These are phyloP conservation scores for Creontiades dilutus DNA, from an alignment of 2,888 invertebrate species.

Conservation along the genomic window DNA sequence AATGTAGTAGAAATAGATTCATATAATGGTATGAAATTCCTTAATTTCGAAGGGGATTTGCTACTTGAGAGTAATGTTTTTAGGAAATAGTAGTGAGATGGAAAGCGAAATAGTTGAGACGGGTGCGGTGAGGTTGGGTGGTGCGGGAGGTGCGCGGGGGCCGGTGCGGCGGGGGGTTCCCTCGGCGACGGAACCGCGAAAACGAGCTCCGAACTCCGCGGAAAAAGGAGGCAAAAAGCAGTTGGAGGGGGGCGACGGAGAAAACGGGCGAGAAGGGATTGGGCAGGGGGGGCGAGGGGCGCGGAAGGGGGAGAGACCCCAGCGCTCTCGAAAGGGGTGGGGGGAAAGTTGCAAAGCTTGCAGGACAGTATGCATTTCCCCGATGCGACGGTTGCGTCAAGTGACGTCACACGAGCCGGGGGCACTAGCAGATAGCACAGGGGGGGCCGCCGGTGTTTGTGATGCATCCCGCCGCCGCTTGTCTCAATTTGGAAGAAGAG, in stretches of 20 bases:
- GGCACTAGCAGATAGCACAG: constrained; percentile 31
- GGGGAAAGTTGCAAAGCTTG: constrained; percentile 70
- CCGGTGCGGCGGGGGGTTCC: neutral
- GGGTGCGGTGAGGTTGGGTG: neutral
- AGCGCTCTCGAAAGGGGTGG: constrained; percentile 23
- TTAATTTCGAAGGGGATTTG: neutral
- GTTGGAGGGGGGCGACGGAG: constrained; percentile 21
- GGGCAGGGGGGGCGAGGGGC: constrained; percentile 43
- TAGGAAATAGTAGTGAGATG: neutral
- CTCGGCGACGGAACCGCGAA: constrained; percentile 37
- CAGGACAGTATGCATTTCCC: constrained; percentile 74
- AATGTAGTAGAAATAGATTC: too few species aligned
- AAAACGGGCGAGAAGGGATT: neutral
- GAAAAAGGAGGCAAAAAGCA: neutral
- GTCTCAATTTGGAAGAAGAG: constrained; percentile 61
- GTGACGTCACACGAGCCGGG: constrained; percentile 71
- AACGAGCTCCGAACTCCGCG: neutral
- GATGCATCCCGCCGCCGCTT: constrained; percentile 35
- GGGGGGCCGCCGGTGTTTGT: constrained; percentile 55
- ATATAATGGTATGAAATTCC: too few species aligned
- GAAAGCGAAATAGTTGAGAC: constrained; percentile 3
- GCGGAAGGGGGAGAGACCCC: neutral
- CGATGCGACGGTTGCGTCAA: constrained; percentile 73
- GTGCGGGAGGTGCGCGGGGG: neutral
- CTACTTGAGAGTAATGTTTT: neutral